Percentiles rank a stretch among this genome's conserved stretches.
Evolutionary conservation across 1,140 invertebrate species (phyloP).

Genomic region (Wasmannia auropunctata): DNA sequence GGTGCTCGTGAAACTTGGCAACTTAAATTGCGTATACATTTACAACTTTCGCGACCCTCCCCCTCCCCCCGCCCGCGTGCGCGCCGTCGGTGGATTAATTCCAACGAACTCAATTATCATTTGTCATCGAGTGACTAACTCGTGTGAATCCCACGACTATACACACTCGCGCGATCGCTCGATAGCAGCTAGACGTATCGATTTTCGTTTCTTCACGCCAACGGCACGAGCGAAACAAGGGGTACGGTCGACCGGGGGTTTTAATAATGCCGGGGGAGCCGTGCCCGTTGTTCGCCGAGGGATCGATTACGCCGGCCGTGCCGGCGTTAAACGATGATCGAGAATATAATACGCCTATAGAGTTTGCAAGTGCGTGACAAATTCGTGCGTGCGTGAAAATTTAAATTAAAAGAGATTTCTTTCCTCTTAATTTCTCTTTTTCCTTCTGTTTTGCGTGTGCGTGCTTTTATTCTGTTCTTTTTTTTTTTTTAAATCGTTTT

Average conservation of each 20-base stretch:
- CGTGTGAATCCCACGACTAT: neutral
- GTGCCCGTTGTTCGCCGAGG: neutral
- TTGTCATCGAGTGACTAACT: slow-evolving; percentile 16
- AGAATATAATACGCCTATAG: neutral
- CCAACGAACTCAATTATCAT: neutral
- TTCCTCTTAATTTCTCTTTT: neutral
- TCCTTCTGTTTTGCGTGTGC: neutral
- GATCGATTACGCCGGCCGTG: slow-evolving; percentile 24
- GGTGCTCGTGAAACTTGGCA: neutral
- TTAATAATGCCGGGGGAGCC: neutral
- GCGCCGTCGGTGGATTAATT: neutral
- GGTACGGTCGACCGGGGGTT: neutral
- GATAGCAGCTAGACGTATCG: slow-evolving; percentile 23
- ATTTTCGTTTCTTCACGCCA: slow-evolving; percentile 34
- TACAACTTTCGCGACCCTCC: neutral
- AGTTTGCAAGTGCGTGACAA: neutral
- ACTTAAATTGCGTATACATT: neutral
- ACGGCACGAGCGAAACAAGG: neutral
- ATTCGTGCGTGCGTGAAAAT: neutral
- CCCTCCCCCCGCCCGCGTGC: neutral
- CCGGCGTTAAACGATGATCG: neutral
- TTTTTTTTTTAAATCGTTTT: slow-evolving; percentile 48
- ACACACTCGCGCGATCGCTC: slow-evolving; percentile 16
- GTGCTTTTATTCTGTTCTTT: neutral
- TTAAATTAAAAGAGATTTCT: neutral